Conservation (phyloP, 2,113 vertebrate species). For the Rhynchopsitta pachyrhyncha region DNA sequence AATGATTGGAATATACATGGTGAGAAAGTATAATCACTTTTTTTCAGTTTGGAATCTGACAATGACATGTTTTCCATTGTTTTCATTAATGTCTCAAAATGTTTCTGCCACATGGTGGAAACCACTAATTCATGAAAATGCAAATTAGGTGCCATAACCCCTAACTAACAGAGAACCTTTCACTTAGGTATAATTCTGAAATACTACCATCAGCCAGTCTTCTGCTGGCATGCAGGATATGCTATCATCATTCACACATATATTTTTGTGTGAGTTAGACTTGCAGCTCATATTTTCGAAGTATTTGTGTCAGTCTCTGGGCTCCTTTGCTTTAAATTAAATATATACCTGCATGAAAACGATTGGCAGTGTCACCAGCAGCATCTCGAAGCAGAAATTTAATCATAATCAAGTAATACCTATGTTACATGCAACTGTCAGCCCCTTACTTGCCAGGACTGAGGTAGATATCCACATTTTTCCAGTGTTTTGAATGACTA, state of each 20-base stretch:
- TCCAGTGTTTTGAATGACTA: not conserved
- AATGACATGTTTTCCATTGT: not conserved
- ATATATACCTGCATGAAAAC: conserved; percentile 5
- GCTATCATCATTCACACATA: conserved; percentile 35
- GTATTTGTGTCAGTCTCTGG: conserved; percentile 37
- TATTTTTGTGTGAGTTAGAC: conserved; percentile 52
- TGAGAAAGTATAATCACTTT: not conserved
- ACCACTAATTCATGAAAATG: conserved; percentile 35
- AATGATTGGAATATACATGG: not conserved
- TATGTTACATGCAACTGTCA: not conserved
- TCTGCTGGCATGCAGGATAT: conserved; percentile 15
- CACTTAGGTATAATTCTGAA: not conserved
- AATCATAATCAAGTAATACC: conserved; percentile 2
- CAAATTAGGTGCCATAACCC: conserved; percentile 1
- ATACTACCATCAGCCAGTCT: not conserved
- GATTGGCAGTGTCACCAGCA: conserved; percentile 27
- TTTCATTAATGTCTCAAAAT: conserved; percentile 29
- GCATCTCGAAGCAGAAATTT: conserved; percentile 10
- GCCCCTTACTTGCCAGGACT: not conserved
- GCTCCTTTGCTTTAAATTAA: conserved; percentile 37
- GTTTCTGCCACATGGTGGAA: not conserved
- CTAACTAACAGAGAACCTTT: conserved; percentile 1
- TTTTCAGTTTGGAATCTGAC: not conserved
- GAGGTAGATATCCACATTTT: not conserved
- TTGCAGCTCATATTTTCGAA: conserved; percentile 50